These are phyloP conservation scores for Aphelinus atriplicis DNA, from an alignment of 1,140 invertebrate genomes.

Conservation along the genomic window DNA sequence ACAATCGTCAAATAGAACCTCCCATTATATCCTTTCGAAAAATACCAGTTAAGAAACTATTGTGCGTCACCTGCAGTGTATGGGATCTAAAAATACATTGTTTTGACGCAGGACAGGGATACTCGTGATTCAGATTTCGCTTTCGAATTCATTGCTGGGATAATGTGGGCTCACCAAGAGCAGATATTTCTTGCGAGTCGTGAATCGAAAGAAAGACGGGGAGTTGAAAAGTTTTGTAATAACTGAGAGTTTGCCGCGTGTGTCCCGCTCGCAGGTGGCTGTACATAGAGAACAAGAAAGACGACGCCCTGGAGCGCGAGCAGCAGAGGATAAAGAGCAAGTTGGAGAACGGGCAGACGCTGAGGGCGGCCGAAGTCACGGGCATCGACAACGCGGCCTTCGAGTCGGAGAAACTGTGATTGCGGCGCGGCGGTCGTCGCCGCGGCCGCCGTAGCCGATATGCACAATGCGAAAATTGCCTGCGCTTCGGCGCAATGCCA, in stretches of 20 bases:
- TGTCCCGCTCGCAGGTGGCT: conserved; percentile 65
- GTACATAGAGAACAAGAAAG: conserved; percentile 68
- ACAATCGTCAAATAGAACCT: conserved; percentile 25
- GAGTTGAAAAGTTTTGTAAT: background rate
- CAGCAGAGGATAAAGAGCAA: conserved; percentile 39
- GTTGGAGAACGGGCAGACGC: conserved; percentile 32
- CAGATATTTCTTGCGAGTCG: too few species aligned
- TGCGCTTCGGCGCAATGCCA: too few species aligned
- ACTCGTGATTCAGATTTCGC: background rate
- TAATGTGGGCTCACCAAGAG: too few species aligned
- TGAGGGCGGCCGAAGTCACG: conserved; percentile 39
- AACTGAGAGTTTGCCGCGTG: background rate
- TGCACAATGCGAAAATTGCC: too few species aligned
- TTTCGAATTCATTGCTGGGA: background rate
- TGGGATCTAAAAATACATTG: background rate
- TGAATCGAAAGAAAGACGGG: too few species aligned
- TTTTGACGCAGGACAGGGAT: background rate
- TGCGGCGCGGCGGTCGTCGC: background rate
- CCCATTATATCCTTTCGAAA: conserved; percentile 23
- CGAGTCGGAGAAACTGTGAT: conserved; percentile 53
- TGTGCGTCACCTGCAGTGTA: conserved; percentile 8
- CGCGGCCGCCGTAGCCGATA: too few species aligned
- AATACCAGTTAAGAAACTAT: conserved; percentile 5
- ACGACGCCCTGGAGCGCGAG: conserved; percentile 51
- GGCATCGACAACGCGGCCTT: conserved; percentile 56